These are phyloP conservation scores for Saccopteryx leptura DNA, from an alignment of 2,113 vertebrate genomes.

Conservation along the genomic window DNA sequence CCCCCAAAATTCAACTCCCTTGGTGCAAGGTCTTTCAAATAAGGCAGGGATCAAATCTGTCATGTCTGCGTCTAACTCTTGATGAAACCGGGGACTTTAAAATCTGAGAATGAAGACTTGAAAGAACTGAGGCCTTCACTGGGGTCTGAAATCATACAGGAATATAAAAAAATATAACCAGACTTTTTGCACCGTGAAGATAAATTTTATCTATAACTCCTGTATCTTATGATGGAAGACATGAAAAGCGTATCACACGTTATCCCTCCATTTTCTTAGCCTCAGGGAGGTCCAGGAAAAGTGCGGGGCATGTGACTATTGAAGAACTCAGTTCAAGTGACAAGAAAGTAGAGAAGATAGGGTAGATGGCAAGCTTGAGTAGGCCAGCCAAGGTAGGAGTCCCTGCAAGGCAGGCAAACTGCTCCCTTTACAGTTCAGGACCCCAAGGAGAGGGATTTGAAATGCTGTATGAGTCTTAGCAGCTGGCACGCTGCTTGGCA, in stretches of 20 bases:
- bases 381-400: background rate
- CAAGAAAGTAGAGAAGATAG: background rate
- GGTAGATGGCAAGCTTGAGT: no score
- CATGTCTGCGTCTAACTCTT: background rate
- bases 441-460: background rate
- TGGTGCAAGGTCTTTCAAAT: background rate
- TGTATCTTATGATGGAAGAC: background rate
- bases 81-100: background rate
- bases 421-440: background rate
- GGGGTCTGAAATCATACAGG: background rate
- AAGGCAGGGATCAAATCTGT: background rate
- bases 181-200: background rate
- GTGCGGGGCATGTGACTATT: background rate
- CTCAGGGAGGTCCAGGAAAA: background rate
- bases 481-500: background rate
- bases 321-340: background rate
- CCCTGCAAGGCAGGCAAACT: no score
- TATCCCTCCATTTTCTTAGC: background rate
- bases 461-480: background rate
- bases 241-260: background rate
- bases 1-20: background rate
- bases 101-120: background rate
- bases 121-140: accelerated
- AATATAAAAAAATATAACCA: background rate
- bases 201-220: background rate